Evolutionary conservation across 2,888 invertebrate genomes (phyloP).

Genomic region (Sminthurinus aureus): DNA sequence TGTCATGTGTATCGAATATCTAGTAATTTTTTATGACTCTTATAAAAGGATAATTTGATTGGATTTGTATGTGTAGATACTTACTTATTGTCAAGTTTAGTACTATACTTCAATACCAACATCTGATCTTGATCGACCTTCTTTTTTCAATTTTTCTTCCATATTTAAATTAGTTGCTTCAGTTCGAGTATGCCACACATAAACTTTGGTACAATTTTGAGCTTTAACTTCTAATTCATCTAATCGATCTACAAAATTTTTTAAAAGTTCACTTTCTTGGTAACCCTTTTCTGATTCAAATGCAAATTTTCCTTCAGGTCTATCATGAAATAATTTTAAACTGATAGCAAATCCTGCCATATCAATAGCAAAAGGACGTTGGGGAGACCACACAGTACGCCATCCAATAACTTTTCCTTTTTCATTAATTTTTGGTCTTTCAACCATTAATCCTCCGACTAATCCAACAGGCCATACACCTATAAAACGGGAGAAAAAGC

Average conservation of each 20-base stretch:
- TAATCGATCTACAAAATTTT: constrained; percentile 61
- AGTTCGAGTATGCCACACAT: constrained; percentile 98
- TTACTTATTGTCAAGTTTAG: no score
- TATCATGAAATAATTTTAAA: constrained; percentile 74
- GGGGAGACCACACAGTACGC: constrained; percentile 73
- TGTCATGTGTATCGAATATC: no score
- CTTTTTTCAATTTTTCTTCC: constrained; percentile 69
- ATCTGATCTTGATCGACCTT: constrained; percentile 67
- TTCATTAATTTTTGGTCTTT: constrained; percentile 80
- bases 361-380: constrained; percentile 93
- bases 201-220: constrained; percentile 86
- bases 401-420: constrained; percentile 64
- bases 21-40: no score
- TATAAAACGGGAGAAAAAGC: no score
- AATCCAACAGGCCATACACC: constrained; percentile 97
- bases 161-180: constrained; percentile 82
- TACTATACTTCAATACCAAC: constrained; percentile 69
- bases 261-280: constrained; percentile 57
- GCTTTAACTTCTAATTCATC: constrained; percentile 90
- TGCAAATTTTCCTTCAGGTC: constrained; percentile 79
- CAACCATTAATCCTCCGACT: constrained; percentile 93
- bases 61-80: no score
- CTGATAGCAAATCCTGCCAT: constrained; percentile 98
- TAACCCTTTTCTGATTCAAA: constrained; percentile 87
- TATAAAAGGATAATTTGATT: no score